These are phyloP conservation scores for Thereva nobilitata DNA, from an alignment of 2,888 invertebrate genomes.

Conservation along the genomic window DNA sequence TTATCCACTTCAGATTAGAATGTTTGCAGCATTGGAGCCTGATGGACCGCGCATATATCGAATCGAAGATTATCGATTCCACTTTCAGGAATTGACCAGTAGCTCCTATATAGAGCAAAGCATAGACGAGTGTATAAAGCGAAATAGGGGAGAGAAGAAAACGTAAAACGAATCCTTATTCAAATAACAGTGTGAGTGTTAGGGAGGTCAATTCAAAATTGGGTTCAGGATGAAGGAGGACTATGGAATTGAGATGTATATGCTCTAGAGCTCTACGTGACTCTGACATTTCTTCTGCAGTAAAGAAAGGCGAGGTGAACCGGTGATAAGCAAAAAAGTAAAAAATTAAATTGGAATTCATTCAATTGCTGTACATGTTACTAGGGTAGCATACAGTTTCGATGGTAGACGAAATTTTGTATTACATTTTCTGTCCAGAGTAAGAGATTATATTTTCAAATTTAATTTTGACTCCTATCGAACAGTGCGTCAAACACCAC, in stretches of 20 bases:
- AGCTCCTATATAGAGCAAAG: constrained; percentile 39
- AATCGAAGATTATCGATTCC: constrained; percentile 46
- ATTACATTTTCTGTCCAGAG: too few species aligned
- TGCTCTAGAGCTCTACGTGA: constrained; percentile 30
- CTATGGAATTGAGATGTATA: constrained; percentile 23
- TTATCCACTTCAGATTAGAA: constrained; percentile 15
- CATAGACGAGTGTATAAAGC: constrained; percentile 18
- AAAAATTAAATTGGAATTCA: constrained; percentile 33
- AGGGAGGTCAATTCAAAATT: constrained; percentile 22
- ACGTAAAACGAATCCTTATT: too few species aligned
- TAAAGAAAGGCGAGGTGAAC: constrained; percentile 24
- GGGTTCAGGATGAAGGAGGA: constrained; percentile 16
- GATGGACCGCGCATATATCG: constrained; percentile 45
- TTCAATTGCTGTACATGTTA: neutral
- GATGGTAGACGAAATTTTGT: too few species aligned
- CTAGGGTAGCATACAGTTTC: too few species aligned
- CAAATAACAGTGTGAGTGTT: neutral
- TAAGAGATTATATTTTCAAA: too few species aligned
- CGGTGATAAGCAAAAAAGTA: constrained; percentile 10
- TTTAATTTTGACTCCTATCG: too few species aligned
- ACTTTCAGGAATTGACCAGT: constrained; percentile 43
- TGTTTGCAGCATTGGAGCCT: constrained; percentile 22
- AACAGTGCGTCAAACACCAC: too few species aligned
- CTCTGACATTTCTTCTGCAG: constrained; percentile 31
- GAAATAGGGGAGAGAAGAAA: constrained; percentile 6